Evolutionary conservation across 2,888 invertebrate genomes (phyloP).

Genomic region (Nomada ruficornis): DNA sequence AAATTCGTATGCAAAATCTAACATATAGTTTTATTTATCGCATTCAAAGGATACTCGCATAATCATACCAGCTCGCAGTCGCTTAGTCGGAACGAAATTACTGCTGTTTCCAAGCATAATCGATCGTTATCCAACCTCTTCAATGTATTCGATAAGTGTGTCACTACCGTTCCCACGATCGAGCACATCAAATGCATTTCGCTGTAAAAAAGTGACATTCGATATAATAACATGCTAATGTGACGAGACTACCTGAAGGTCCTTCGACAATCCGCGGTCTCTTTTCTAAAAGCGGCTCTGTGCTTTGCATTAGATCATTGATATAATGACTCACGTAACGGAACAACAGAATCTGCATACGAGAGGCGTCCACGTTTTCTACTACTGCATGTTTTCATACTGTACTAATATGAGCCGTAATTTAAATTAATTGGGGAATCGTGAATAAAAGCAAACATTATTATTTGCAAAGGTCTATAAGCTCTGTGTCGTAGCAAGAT

Average conservation of each 20-base stretch:
- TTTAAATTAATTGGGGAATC: not conserved
- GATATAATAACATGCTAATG: slow-evolving; percentile 68
- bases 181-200: slow-evolving; percentile 44
- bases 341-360: slow-evolving; percentile 36
- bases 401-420: not conserved
- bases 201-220: slow-evolving; percentile 61
- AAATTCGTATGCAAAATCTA: not conserved
- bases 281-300: slow-evolving; percentile 23
- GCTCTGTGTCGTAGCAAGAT: too few relatives aligned
- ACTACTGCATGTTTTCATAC: not conserved
- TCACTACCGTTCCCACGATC: slow-evolving; percentile 75
- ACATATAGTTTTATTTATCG: slow-evolving; percentile 1
- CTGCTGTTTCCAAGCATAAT: slow-evolving; percentile 38
- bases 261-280: slow-evolving; percentile 43
- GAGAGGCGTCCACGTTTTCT: not conserved
- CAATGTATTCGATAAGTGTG: slow-evolving; percentile 68
- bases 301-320: slow-evolving; percentile 49
- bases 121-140: slow-evolving; percentile 59
- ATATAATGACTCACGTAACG: slow-evolving; percentile 30
- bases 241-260: slow-evolving; percentile 55
- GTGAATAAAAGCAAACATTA: too few relatives aligned
- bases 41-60: slow-evolving; percentile 28
- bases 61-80: slow-evolving; percentile 20
- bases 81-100: slow-evolving; percentile 16
- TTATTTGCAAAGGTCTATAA: too few relatives aligned